Conservation (phyloP, 1,140 invertebrate genomes). For the Aricia agestis region DNA sequence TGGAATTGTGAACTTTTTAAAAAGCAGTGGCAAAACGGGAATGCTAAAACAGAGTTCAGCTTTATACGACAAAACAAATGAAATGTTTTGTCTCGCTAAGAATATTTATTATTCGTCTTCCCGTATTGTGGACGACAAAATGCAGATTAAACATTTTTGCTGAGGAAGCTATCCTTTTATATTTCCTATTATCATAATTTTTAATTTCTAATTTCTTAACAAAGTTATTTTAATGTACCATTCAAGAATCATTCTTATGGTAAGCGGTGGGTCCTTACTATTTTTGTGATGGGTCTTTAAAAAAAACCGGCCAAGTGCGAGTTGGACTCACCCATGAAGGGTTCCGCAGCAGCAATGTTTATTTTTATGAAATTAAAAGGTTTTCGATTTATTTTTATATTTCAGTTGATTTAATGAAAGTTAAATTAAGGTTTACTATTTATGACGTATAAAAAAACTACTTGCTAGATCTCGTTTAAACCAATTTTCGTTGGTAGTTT, state of each 20-base stretch:
- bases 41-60: not conserved
- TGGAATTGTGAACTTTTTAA: not conserved
- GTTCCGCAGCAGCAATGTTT: no score
- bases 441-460: no score
- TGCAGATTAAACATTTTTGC: not conserved
- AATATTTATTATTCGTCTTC: conserved; percentile 2
- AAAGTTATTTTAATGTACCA: not conserved
- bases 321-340: no score
- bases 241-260: not conserved
- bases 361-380: no score
- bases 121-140: not conserved
- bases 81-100: not conserved
- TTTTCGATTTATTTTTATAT: no score
- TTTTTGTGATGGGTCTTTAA: no score
- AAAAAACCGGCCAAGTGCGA: no score
- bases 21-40: not conserved
- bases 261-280: not conserved
- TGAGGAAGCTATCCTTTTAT: not conserved
- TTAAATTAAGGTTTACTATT: no score
- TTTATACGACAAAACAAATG: not conserved
- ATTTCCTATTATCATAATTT: not conserved
- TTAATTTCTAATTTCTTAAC: not conserved
- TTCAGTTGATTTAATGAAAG: no score
- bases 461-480: no score
- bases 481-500: no score